Evolutionary conservation across 2,888 invertebrate genomes (phyloP).

Genomic region (Kuschelorhynchus macadamiae): DNA sequence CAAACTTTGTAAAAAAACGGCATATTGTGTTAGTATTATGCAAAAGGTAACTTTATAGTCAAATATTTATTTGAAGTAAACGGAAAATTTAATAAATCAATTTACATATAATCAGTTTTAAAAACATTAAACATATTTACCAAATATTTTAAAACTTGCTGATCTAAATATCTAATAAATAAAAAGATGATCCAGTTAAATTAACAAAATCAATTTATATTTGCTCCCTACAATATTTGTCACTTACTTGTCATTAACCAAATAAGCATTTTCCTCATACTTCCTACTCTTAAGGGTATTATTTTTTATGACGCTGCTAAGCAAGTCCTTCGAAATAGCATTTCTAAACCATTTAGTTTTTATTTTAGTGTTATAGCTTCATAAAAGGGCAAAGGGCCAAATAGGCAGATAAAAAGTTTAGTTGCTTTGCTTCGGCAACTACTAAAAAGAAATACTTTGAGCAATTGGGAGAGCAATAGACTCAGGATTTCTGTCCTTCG

Average conservation of each 20-base stretch:
- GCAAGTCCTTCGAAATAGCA: constrained; percentile 22
- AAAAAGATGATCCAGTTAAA: too few species aligned
- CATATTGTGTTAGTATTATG: too few species aligned
- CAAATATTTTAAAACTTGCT: too few species aligned
- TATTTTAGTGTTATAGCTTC: constrained; percentile 40
- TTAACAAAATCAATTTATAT: too few species aligned
- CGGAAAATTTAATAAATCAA: too few species aligned
- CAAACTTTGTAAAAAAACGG: too few species aligned
- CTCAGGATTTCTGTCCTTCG: constrained; percentile 8
- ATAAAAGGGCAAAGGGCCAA: constrained; percentile 36
- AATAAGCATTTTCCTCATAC: constrained; percentile 19
- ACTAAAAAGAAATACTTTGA: constrained; percentile 34
- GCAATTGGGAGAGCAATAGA: constrained; percentile 14
- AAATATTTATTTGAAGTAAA: too few species aligned
- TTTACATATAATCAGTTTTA: too few species aligned
- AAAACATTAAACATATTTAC: too few species aligned
- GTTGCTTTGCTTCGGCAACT: constrained; percentile 38
- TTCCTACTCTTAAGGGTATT: constrained; percentile 19
- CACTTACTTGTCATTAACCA: constrained; percentile 16
- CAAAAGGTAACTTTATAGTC: too few species aligned
- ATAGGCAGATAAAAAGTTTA: constrained; percentile 44
- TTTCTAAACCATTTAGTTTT: constrained; percentile 45
- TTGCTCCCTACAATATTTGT: too few species aligned
- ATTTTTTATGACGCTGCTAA: constrained; percentile 31
- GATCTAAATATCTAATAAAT: too few species aligned